phyloP scores from a whole-genome alignment of 2,888 invertebrate species.

The Himalopsyche anomala region DNA sequence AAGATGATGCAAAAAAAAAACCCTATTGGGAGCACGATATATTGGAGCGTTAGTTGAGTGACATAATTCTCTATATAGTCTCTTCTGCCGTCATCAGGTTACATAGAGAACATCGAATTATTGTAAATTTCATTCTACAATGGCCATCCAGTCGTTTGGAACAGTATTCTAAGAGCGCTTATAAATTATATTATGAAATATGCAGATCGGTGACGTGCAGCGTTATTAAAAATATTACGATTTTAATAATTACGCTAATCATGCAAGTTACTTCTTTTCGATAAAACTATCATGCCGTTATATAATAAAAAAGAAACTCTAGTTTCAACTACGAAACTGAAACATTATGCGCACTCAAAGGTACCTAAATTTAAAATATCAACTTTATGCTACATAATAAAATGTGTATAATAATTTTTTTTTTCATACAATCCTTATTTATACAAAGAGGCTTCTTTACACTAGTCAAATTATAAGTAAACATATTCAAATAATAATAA shows the following conservation, averaged over 20 bases:
- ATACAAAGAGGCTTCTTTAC: conserved; percentile 3
- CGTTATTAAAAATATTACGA: conserved; percentile 1
- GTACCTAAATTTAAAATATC: conserved; percentile 17
- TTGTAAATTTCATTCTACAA: no score
- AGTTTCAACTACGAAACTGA: conserved; percentile 13
- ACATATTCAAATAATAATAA: neutral
- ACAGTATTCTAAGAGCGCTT: no score
- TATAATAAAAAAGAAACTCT: conserved; percentile 22
- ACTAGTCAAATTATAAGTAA: neutral
- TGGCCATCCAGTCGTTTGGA: no score
- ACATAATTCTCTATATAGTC: no score
- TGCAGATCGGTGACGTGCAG: neutral
- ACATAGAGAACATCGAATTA: no score
- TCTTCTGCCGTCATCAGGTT: no score
- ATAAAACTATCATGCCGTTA: conserved; percentile 31
- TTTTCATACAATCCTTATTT: conserved; percentile 36
- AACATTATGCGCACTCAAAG: neutral
- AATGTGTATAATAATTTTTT: conserved; percentile 41
- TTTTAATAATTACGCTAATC: conserved; percentile 6
- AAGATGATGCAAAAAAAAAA: no score
- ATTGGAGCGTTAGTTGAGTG: no score
- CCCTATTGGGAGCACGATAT: no score
- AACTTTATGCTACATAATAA: conserved; percentile 10
- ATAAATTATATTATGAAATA: no score
- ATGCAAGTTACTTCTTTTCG: neutral